phyloP scores from a whole-genome alignment of 2,797 vertebrate genomes.

The Acomys russatus region DNA sequence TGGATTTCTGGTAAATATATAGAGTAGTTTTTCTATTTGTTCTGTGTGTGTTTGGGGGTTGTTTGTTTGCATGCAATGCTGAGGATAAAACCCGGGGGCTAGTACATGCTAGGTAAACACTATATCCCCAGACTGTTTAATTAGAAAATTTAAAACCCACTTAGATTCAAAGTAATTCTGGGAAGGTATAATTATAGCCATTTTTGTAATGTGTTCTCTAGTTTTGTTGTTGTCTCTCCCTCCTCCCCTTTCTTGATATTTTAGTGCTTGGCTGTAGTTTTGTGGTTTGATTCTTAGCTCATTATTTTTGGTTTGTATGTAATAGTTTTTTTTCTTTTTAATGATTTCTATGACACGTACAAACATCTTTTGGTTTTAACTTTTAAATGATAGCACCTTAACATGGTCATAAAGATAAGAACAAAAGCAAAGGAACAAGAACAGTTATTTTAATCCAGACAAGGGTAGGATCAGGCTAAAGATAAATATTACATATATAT shows the following conservation, averaged over 20 bases:
- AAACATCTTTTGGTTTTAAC: neutral
- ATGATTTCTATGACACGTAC: neutral
- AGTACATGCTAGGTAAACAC: neutral
- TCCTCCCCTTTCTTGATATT: neutral
- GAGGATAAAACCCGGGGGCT: neutral
- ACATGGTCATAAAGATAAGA: neutral
- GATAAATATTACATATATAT: neutral
- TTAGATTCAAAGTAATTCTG: neutral
- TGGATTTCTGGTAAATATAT: neutral
- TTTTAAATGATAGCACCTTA: neutral
- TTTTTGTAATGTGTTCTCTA: neutral
- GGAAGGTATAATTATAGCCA: neutral
- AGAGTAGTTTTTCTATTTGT: neutral
- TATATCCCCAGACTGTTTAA: neutral
- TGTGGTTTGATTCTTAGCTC: neutral
- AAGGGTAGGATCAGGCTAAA: neutral
- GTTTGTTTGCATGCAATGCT: neutral
- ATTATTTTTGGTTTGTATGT: neutral
- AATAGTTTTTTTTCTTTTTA: neutral
- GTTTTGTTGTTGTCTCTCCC: neutral
- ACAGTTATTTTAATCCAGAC: neutral
- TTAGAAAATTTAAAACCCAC: neutral
- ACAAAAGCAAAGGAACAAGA: neutral
- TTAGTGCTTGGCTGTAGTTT: neutral
- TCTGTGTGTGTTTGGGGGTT: neutral